Conservation (phyloP, 2,888 invertebrate genomes). For the Dione juno region DNA sequence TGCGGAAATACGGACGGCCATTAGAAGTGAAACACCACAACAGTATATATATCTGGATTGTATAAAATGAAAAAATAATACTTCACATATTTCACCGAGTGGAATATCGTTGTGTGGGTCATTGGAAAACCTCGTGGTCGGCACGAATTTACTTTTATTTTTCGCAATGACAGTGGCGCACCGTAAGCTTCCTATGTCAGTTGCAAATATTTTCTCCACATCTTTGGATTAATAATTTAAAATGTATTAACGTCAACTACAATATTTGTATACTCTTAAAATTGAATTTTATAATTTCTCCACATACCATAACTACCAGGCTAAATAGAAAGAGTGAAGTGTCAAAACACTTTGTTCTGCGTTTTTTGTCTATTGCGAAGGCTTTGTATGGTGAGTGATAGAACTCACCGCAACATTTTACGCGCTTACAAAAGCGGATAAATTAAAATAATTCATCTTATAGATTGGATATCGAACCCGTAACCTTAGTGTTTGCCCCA, state of each 20-base stretch:
- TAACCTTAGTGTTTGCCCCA: no score
- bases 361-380: no score
- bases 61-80: slow-evolving; percentile 24
- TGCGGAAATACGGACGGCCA: not conserved
- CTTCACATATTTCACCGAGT: slow-evolving; percentile 25
- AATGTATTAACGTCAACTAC: slow-evolving; percentile 15
- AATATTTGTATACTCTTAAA: slow-evolving; percentile 2
- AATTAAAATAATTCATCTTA: no score
- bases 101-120: slow-evolving; percentile 32
- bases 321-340: no score
- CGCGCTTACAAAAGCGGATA: no score
- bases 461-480: no score
- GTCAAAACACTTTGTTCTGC: no score
- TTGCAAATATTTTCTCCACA: slow-evolving; percentile 31
- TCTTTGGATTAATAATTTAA: slow-evolving; percentile 25
- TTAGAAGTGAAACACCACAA: slow-evolving; percentile 18
- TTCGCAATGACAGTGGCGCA: slow-evolving; percentile 28
- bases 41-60: slow-evolving; percentile 8
- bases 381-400: no score
- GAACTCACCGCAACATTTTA: no score
- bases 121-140: slow-evolving; percentile 37
- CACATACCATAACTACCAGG: no score
- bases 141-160: slow-evolving; percentile 30
- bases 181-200: slow-evolving; percentile 30
- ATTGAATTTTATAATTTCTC: not conserved